Evolutionary conservation across 2,113 vertebrate genomes (phyloP).

Genomic region (Macquaria australasica): DNA sequence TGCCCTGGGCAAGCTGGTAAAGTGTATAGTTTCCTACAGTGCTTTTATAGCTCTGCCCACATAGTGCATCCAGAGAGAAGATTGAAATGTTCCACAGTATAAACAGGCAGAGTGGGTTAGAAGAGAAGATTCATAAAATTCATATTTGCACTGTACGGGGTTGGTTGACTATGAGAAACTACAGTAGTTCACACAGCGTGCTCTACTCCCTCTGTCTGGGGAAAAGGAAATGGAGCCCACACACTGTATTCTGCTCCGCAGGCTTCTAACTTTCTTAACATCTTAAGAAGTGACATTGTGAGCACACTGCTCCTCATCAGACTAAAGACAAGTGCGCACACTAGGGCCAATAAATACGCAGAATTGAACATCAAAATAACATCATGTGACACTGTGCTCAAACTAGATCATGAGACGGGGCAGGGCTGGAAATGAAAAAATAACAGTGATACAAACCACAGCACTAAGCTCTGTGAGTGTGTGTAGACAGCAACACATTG

Average conservation of each 20-base stretch:
- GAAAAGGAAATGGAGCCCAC: constrained; percentile 26
- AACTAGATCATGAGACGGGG: constrained; percentile 40
- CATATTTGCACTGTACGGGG: constrained; percentile 58
- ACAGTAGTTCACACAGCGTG: constrained; percentile 27
- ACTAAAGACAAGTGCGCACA: constrained; percentile 31
- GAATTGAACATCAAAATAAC: constrained; percentile 43
- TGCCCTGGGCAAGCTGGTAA: constrained; percentile 34
- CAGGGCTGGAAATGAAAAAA: constrained; percentile 12
- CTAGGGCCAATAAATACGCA: constrained; percentile 28
- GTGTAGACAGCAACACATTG: constrained; percentile 12
- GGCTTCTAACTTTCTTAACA: constrained; percentile 12
- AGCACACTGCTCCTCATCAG: constrained; percentile 29
- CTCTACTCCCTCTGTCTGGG: constrained; percentile 24
- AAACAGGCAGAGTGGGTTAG: constrained; percentile 24
- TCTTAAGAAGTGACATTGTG: constrained; percentile 21
- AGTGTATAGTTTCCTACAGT: constrained; percentile 41
- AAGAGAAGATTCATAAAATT: constrained; percentile 47
- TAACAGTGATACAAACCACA: background rate
- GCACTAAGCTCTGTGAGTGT: background rate
- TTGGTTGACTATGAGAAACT: constrained; percentile 42
- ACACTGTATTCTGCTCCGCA: constrained; percentile 29
- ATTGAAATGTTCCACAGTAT: constrained; percentile 49
- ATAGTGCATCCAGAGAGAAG: constrained; percentile 38
- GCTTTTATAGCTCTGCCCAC: constrained; percentile 61
- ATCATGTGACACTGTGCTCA: constrained; percentile 45